phyloP scores from a whole-genome alignment of 2,888 invertebrate species.

The Helleia helle region DNA sequence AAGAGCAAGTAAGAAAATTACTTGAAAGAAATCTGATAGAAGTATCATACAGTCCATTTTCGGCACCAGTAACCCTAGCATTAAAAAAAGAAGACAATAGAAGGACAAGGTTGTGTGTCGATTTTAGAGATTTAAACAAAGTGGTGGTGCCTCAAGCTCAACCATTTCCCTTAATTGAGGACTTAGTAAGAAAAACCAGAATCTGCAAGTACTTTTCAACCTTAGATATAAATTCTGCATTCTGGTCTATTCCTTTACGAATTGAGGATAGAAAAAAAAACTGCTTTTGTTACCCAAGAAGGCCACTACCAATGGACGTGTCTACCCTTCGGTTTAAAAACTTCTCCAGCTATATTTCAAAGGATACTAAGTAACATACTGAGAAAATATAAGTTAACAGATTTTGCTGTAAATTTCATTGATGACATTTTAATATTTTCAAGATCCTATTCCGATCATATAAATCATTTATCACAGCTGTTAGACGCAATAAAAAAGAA shows the following conservation, averaged over 20 bases:
- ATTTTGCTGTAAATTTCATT: slow-evolving; percentile 17
- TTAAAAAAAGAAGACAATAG: slow-evolving; percentile 17
- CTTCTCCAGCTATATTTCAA: slow-evolving; percentile 38
- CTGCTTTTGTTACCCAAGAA: slow-evolving; percentile 30
- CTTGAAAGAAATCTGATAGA: slow-evolving; percentile 21
- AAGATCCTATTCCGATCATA: slow-evolving; percentile 17
- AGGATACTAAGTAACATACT: slow-evolving; percentile 28
- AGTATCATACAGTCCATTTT: slow-evolving; percentile 25
- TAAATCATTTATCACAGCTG: slow-evolving; percentile 14
- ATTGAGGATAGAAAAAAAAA: slow-evolving; percentile 33
- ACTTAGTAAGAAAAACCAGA: too few relatives aligned
- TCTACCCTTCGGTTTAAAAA: slow-evolving; percentile 37
- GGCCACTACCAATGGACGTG: slow-evolving; percentile 35
- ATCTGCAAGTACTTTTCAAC: slow-evolving; percentile 32
- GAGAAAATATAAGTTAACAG: slow-evolving; percentile 16
- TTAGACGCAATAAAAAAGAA: slow-evolving; percentile 18
- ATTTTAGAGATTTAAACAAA: slow-evolving; percentile 27
- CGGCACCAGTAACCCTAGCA: slow-evolving; percentile 19
- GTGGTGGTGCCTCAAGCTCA: slow-evolving; percentile 25
- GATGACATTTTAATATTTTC: slow-evolving; percentile 20
- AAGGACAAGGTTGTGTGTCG: slow-evolving; percentile 28
- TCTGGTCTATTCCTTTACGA: slow-evolving; percentile 41
- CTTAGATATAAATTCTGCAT: slow-evolving; percentile 37
- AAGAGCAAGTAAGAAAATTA: slow-evolving; percentile 19
- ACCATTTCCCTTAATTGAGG: too few relatives aligned